Evolutionary conservation across 2,888 invertebrate species (phyloP).

Genomic region (Myopa tessellatipennis): DNA sequence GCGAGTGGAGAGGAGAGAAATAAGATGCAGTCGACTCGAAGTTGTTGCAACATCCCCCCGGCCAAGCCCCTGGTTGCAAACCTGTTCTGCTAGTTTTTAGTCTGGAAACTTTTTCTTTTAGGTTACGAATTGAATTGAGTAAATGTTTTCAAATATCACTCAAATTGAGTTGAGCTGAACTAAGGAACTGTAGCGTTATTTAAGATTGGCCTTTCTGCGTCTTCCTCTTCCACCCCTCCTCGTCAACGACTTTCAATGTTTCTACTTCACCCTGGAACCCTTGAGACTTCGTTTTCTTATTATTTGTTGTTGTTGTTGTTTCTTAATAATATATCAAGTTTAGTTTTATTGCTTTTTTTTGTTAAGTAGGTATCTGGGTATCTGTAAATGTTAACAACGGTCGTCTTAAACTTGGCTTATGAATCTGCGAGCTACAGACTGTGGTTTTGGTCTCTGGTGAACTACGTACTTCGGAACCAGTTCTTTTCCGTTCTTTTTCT

Average conservation of each 20-base stretch:
- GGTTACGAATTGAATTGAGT: conserved; percentile 42
- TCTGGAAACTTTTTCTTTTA: conserved; percentile 60
- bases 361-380: conserved; percentile 15
- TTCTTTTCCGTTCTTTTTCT: conserved; percentile 11
- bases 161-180: conserved; percentile 9
- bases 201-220: neutral
- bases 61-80: conserved; percentile 13
- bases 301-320: conserved; percentile 32
- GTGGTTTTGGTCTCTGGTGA: conserved; percentile 16
- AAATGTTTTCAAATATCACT: conserved; percentile 2
- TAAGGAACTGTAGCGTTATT: neutral
- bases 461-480: conserved; percentile 24
- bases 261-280: conserved; percentile 16
- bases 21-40: no score
- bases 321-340: neutral
- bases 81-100: conserved; percentile 41
- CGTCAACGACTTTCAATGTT: neutral
- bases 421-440: conserved; percentile 15
- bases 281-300: conserved; percentile 19
- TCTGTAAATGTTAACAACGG: conserved; percentile 27
- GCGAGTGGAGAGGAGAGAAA: no score
- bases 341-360: conserved; percentile 23
- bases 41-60: no score
- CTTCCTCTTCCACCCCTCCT: neutral
- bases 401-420: conserved; percentile 42